phyloP scores from a whole-genome alignment of 2,113 vertebrate genomes.

The Percopsis transmontana region DNA sequence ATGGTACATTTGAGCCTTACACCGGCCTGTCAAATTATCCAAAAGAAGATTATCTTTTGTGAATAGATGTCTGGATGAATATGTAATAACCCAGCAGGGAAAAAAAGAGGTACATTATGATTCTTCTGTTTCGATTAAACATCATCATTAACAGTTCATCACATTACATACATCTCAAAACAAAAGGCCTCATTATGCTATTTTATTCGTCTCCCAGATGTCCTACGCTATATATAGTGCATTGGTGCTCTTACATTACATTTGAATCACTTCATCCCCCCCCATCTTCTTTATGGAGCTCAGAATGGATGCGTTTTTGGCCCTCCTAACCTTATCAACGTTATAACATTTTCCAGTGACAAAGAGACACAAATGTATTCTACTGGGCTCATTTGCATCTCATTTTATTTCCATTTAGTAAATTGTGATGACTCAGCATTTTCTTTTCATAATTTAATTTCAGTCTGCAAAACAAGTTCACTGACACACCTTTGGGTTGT shows the following conservation, averaged over 20 bases:
- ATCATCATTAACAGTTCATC: no score
- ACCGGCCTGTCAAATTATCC: constrained; percentile 41
- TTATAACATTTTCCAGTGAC: constrained; percentile 62
- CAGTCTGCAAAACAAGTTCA: constrained; percentile 43
- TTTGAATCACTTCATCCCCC: constrained; percentile 31
- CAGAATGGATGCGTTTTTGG: constrained; percentile 50
- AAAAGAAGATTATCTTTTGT: constrained; percentile 39
- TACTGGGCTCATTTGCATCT: constrained; percentile 71
- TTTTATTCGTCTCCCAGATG: constrained; percentile 28
- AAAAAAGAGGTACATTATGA: constrained; percentile 16
- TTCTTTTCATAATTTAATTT: constrained; percentile 69
- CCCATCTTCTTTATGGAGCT: constrained; percentile 20
- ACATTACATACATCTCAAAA: constrained; percentile 18
- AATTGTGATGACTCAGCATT: constrained; percentile 65
- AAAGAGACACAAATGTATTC: constrained; percentile 68
- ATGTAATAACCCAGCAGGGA: constrained; percentile 22
- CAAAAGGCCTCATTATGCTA: constrained; percentile 3
- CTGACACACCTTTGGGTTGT: constrained; percentile 18
- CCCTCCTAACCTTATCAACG: constrained; percentile 59
- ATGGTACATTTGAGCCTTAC: constrained; percentile 51
- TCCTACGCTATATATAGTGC: constrained; percentile 10
- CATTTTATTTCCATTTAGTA: constrained; percentile 64
- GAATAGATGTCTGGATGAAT: constrained; percentile 27
- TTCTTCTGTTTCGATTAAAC: constrained; percentile 22
- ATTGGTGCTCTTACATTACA: constrained; percentile 18